A percentile compares a stretch with the other conserved stretches of the same genome.
These are phyloP conservation scores for Lacerta agilis DNA, from an alignment of 2,797 vertebrate genomes.

Conservation along the genomic window DNA sequence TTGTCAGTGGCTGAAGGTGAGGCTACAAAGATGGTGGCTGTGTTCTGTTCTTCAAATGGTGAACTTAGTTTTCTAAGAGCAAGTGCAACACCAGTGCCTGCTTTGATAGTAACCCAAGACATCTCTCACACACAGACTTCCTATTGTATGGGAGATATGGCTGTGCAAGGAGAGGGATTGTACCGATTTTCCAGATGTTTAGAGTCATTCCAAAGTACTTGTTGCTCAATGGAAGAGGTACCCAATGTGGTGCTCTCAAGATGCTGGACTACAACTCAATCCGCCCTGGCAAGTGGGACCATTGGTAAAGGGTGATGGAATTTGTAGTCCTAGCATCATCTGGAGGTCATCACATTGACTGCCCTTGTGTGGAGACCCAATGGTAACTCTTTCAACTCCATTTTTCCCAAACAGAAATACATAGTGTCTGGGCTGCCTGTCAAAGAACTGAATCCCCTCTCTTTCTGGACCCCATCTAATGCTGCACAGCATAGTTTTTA, in stretches of 20 bases:
- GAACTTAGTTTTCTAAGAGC: too few relatives aligned
- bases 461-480: not conserved
- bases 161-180: not conserved
- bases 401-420: not conserved
- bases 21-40: not conserved
- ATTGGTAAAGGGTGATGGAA: too few relatives aligned
- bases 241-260: too few relatives aligned
- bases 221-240: not conserved
- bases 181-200: not conserved
- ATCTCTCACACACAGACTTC: not conserved
- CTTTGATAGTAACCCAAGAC: not conserved
- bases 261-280: too few relatives aligned
- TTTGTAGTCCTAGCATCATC: too few relatives aligned
- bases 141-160: not conserved
- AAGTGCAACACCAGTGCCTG: not conserved
- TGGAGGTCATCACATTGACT: not conserved
- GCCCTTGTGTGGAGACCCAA: not conserved
- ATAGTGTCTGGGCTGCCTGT: not conserved
- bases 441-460: not conserved
- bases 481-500: not conserved
- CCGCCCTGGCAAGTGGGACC: too few relatives aligned
- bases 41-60: conserved; percentile 13
- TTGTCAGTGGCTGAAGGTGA: conserved; percentile 4
- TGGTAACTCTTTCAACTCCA: not conserved
- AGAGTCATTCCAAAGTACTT: not conserved